Percentiles rank a stretch among this genome's conserved stretches.
Evolutionary conservation across 2,113 vertebrate species (phyloP).

Genomic region (Gymnobelideus leadbeateri): DNA sequence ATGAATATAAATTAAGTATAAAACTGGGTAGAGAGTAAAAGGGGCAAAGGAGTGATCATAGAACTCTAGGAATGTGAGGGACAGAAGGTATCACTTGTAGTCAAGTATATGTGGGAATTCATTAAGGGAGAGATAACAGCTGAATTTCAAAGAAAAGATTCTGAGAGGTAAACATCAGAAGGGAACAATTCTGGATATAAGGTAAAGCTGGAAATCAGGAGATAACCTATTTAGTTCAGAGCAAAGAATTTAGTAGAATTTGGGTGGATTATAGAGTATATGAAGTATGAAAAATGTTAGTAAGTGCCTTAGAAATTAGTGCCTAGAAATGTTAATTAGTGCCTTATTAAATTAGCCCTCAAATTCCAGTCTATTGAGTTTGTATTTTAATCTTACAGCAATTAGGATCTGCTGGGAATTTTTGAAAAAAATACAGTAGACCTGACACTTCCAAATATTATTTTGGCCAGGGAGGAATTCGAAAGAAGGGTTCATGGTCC

Average conservation of each 20-base stretch:
- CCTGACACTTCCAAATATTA: not conserved
- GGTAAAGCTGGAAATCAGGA: not conserved
- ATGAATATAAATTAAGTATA: no score
- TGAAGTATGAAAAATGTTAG: not conserved
- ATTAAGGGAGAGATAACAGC: not conserved
- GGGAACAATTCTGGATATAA: not conserved
- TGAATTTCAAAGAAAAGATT: not conserved
- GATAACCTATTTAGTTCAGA: not conserved
- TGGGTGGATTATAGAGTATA: not conserved
- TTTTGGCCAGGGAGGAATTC: not conserved
- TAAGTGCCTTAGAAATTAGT: no score
- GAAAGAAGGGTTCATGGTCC: not conserved
- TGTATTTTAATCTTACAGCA: not conserved
- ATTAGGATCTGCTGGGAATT: not conserved
- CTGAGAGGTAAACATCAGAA: not conserved
- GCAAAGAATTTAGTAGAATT: not conserved
- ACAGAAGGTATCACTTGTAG: no score
- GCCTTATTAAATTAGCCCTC: not conserved
- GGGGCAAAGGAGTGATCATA: no score
- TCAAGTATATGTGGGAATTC: no score
- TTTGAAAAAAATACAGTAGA: not conserved
- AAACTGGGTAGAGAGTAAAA: no score
- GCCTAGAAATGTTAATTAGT: not conserved
- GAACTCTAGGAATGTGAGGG: no score
- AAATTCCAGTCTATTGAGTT: not conserved